Evolutionary conservation across 2,888 invertebrate species (phyloP).

Genomic region (Syrphus vitripennis): DNA sequence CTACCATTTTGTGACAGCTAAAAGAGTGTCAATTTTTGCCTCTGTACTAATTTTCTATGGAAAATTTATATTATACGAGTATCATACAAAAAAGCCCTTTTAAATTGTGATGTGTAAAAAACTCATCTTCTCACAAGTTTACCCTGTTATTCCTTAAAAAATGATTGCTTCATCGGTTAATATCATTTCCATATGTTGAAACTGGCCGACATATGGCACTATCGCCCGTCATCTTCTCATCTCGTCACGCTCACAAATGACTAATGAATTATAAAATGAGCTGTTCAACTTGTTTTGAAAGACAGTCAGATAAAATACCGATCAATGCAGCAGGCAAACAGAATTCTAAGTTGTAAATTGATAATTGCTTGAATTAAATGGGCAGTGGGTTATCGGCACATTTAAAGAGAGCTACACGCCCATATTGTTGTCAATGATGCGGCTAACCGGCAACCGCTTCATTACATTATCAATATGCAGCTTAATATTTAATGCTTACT

Average conservation of each 20-base stretch:
- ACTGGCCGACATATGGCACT: neutral
- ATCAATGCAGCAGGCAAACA: constrained; percentile 44
- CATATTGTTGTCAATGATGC: constrained; percentile 36
- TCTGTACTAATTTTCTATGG: too few relatives aligned
- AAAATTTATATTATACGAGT: too few relatives aligned
- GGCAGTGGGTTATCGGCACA: constrained; percentile 43
- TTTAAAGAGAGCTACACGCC: constrained; percentile 43
- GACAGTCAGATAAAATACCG: constrained; percentile 41
- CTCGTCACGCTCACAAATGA: constrained; percentile 35
- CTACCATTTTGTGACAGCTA: too few relatives aligned
- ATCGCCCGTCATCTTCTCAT: neutral
- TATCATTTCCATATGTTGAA: constrained; percentile 37
- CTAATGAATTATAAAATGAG: constrained; percentile 31
- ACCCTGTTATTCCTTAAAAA: neutral
- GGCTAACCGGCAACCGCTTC: constrained; percentile 18
- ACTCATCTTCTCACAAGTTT: neutral
- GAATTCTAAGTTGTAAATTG: constrained; percentile 48
- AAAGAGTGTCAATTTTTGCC: too few relatives aligned
- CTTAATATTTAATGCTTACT: neutral
- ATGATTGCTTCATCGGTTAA: constrained; percentile 16
- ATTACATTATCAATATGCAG: neutral
- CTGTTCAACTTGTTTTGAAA: constrained; percentile 23
- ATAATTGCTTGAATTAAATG: constrained; percentile 59
- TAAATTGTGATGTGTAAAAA: too few relatives aligned
- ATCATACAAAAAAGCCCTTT: too few relatives aligned